Conservation (phyloP, 2,113 vertebrate genomes). For the Oryzias curvinotus region DNA sequence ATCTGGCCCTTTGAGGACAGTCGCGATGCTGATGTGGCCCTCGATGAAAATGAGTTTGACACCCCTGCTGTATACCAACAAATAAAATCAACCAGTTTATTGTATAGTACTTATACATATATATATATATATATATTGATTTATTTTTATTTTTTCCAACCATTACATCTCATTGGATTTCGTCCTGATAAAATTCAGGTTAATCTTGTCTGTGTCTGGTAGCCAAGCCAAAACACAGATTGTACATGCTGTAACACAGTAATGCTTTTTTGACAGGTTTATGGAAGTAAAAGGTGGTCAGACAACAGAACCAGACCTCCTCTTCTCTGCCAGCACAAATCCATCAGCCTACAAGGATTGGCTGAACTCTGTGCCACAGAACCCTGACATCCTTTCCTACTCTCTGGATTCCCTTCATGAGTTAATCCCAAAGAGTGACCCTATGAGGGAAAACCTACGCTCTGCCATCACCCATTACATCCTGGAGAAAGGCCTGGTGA, state of each 20-base stretch:
- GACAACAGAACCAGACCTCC: conserved; percentile 75
- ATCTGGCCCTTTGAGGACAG: too few species aligned
- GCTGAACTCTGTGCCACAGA: conserved; percentile 63
- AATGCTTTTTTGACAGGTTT: conserved; percentile 41
- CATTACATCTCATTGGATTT: too few species aligned
- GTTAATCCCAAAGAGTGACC: conserved; percentile 51
- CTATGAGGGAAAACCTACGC: conserved; percentile 60
- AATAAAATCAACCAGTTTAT: too few species aligned
- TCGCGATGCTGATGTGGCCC: too few species aligned
- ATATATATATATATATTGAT: too few species aligned
- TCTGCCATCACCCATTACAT: conserved; percentile 77
- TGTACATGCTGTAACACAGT: too few species aligned
- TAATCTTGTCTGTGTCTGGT: not conserved
- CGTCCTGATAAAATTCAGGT: not conserved
- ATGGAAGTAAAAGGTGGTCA: conserved; percentile 75
- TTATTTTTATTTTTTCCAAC: too few species aligned
- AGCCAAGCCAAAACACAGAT: too few species aligned
- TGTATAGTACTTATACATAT: too few species aligned
- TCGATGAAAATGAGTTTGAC: too few species aligned
- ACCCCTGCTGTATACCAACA: not conserved
- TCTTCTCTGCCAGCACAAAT: conserved; percentile 76
- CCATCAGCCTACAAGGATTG: conserved; percentile 78
- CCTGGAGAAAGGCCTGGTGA: conserved; percentile 71
- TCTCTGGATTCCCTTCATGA: conserved; percentile 79
- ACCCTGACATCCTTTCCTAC: conserved; percentile 79